phyloP scores from a whole-genome alignment of 1,140 invertebrate species.

The Paralvinella palmiformis region DNA sequence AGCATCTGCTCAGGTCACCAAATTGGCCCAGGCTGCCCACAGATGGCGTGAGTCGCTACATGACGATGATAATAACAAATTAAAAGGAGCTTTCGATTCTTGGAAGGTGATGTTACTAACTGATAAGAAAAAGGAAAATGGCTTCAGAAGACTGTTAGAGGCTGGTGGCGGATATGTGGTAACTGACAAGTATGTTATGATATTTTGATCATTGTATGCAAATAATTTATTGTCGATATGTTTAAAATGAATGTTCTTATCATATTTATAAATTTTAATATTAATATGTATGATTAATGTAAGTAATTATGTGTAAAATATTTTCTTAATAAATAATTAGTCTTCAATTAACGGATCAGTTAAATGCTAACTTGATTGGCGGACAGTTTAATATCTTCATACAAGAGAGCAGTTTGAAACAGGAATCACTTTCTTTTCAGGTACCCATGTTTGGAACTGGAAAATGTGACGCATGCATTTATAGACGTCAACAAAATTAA shows the following conservation, averaged over 20 bases:
- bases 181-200: constrained; percentile 37
- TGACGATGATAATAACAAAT: constrained; percentile 17
- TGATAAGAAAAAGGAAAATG: constrained; percentile 57
- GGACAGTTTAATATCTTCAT: neutral
- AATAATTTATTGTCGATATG: neutral
- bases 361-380: neutral
- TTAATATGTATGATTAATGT: neutral
- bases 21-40: constrained; percentile 41
- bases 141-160: constrained; percentile 63
- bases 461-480: constrained; percentile 56
- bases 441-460: constrained; percentile 32
- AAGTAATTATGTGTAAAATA: neutral
- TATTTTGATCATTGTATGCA: neutral
- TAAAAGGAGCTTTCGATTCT: constrained; percentile 60
- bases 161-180: constrained; percentile 67
- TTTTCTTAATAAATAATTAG: neutral
- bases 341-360: neutral
- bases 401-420: neutral
- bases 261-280: neutral
- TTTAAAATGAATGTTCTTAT: neutral
- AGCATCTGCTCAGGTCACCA: constrained; percentile 25
- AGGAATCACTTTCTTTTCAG: constrained; percentile 21
- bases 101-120: constrained; percentile 67
- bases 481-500: constrained; percentile 53
- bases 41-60: constrained; percentile 34